Conservation (phyloP, 2,797 vertebrate species). For the Catharus ustulatus region DNA sequence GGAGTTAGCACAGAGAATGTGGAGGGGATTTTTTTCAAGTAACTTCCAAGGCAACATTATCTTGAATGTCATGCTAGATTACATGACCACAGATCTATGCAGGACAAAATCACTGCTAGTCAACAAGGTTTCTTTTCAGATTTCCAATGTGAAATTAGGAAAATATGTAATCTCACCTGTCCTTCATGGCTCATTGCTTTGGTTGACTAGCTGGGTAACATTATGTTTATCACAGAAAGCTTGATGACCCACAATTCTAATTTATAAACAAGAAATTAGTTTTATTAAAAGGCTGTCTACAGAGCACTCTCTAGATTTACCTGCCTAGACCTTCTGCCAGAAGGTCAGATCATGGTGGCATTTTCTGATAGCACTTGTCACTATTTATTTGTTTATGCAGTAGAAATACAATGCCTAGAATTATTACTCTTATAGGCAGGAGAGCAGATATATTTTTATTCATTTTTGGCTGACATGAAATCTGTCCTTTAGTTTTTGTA, state of each 20-base stretch:
- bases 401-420: neutral
- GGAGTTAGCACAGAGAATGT: neutral
- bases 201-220: neutral
- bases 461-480: neutral
- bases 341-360: neutral
- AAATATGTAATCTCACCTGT: neutral
- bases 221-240: neutral
- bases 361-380: neutral
- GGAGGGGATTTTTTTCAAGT: neutral
- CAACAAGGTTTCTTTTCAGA: neutral
- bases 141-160: neutral
- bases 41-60: neutral
- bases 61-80: neutral
- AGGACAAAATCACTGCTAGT: neutral
- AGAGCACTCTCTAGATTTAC: neutral
- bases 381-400: slow-evolving; percentile 4
- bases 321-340: neutral
- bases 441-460: neutral
- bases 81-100: neutral
- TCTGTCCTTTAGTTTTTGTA: neutral
- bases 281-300: neutral
- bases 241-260: neutral
- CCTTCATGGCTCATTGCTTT: neutral
- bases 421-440: neutral
- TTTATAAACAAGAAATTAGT: neutral